Conservation (phyloP, 2,797 vertebrate genomes). For the Pterois miles region DNA sequence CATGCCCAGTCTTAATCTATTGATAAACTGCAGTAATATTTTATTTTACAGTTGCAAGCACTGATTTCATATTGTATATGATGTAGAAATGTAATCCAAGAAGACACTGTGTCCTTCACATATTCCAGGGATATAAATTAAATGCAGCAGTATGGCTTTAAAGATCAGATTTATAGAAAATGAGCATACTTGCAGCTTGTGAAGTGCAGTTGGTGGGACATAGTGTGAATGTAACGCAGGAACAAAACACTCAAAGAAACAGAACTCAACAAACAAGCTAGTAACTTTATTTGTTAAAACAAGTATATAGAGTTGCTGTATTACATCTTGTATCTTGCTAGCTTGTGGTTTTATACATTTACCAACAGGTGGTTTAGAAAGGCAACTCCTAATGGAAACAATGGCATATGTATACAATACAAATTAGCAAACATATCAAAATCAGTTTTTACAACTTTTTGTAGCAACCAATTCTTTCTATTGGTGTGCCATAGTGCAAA, state of each 20-base stretch:
- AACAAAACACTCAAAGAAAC: slow-evolving; percentile 46
- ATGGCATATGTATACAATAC: slow-evolving; percentile 92
- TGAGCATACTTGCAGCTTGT: neutral
- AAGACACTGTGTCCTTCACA: neutral
- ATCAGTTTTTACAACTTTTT: slow-evolving; percentile 93
- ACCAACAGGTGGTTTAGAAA: slow-evolving; percentile 91
- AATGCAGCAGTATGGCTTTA: neutral
- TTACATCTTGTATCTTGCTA: slow-evolving; percentile 83
- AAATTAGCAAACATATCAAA: slow-evolving; percentile 93
- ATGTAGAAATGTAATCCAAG: neutral
- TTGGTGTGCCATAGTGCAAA: slow-evolving; percentile 96
- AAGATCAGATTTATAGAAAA: neutral
- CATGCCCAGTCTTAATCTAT: neutral
- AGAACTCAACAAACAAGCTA: slow-evolving; percentile 83
- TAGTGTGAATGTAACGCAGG: neutral
- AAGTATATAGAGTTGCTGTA: slow-evolving; percentile 85
- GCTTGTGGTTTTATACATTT: slow-evolving; percentile 86
- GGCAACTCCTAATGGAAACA: slow-evolving; percentile 93
- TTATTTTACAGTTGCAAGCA: neutral
- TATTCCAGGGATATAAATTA: neutral
- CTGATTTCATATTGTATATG: neutral
- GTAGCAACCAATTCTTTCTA: slow-evolving; percentile 91
- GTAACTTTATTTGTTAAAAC: slow-evolving; percentile 87
- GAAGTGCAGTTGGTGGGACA: neutral
- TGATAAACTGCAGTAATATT: neutral